Base-by-base conservation (phyloP, 2,113 vertebrate species). In the Tretioscincus oriximinensis region DNA sequence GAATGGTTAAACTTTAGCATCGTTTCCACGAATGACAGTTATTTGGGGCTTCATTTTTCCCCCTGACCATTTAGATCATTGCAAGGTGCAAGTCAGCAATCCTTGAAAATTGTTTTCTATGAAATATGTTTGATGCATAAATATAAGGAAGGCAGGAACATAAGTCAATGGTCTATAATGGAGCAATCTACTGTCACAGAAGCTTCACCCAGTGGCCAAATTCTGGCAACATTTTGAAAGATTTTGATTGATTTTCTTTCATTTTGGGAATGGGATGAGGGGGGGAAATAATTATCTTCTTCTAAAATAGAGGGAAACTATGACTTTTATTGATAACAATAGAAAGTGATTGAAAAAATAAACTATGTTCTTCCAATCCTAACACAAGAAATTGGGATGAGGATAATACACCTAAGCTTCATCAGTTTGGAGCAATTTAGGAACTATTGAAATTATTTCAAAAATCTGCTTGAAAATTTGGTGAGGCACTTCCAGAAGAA, bases 71-170 rank as follows among this genome's bases (percentile, higher is more conserved):
- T 81, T 79, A 74, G 84, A 16, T 83, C 47, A 84, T 67, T 67
- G 73, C 60, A 68, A 73, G 35, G 29, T 80, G 60, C 78, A 73
- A 80, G 78, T 80, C 78, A 80, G 78, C 78, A 80, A 12, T 80
- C 69, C 35, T 76, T 45, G 61, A 77, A 26, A 81, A 78, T 60
- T 54, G 24, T 24, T 72, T 78, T 20, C 41, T 80, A n/a, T 22
- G 54, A 82, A 82, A 24, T 69, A 76, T 63, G 7, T 72, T 4
- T 29, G n/a, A 73, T 45, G 35, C 31, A 60, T 24, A 54, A 54
- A 51, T 51, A 63, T 26, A 69, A 71, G 54, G 31, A 61, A 70
- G 54, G 51, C 16, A 3, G 31, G 1, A n/a, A 22, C 24, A 45
- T 63, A 45, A 58, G 10, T 70, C 54, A 45, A 41, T 80, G 64